These are phyloP conservation scores for Malacoraja senta DNA, from an alignment of 2,797 vertebrate species.

Conservation along the genomic window DNA sequence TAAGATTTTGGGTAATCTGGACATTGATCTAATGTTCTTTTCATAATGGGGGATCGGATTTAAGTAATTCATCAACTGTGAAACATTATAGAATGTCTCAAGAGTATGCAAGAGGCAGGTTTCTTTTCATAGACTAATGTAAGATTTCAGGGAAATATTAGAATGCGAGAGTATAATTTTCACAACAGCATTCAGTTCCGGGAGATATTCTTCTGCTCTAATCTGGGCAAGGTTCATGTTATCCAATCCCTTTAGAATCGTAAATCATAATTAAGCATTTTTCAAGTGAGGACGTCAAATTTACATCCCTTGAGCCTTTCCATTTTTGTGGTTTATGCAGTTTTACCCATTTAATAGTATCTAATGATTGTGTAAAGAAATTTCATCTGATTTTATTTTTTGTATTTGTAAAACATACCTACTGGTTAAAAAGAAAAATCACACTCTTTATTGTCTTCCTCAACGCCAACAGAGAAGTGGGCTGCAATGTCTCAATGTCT, in stretches of 20 bases:
- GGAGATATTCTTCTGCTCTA: not conserved
- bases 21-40: constrained; percentile 1
- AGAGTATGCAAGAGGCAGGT: not conserved
- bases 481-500: constrained; percentile 42
- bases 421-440: not conserved
- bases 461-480: not conserved
- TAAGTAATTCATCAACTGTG: not conserved
- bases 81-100: not conserved
- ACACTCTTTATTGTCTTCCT: constrained; percentile 31
- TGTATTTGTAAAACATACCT: not conserved
- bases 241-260: not conserved
- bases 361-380: not conserved
- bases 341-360: not conserved
- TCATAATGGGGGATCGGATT: not conserved
- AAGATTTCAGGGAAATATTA: not conserved
- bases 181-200: not conserved
- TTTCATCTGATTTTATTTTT: not conserved
- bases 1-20: not conserved
- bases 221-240: not conserved
- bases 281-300: not conserved
- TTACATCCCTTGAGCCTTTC: not conserved
- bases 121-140: not conserved
- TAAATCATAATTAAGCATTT: not conserved
- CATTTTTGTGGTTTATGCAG: not conserved
- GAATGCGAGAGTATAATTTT: not conserved